These are phyloP conservation scores for Lasioglossum marginatum DNA, from an alignment of 2,888 invertebrate genomes.

Conservation along the genomic window DNA sequence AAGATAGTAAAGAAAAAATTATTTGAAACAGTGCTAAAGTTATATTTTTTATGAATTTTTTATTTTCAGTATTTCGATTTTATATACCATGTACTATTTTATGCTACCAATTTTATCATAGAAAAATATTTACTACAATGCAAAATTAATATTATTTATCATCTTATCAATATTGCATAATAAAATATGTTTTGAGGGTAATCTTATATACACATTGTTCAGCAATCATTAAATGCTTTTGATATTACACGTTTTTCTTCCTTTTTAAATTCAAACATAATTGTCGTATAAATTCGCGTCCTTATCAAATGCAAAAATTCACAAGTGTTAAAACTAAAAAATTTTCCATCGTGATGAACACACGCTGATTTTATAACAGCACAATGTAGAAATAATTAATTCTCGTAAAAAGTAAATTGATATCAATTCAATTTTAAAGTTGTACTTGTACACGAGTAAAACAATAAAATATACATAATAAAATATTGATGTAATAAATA, in stretches of 20 bases:
- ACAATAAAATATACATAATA: background rate
- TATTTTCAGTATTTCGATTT: constrained; percentile 12
- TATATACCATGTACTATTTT: constrained; percentile 18
- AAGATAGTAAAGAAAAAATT: background rate
- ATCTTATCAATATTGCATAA: constrained; percentile 14
- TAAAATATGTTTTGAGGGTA: constrained; percentile 17
- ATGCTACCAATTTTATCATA: constrained; percentile 28
- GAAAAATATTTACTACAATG: constrained; percentile 42
- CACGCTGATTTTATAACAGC: background rate
- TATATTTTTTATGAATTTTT: background rate
- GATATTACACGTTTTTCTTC: background rate
- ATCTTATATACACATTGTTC: background rate
- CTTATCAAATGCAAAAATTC: constrained; percentile 3
- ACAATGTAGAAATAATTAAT: background rate
- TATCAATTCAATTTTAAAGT: background rate
- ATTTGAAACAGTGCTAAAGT: background rate
- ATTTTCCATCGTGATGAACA: background rate
- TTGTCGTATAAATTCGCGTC: background rate
- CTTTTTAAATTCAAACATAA: background rate
- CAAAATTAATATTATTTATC: constrained; percentile 23
- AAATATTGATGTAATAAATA: background rate
- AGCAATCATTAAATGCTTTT: background rate
- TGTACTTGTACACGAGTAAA: background rate
- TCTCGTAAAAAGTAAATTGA: background rate
- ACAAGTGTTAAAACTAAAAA: background rate